Conservation (phyloP, 1,140 invertebrate species). For the Megathymus violae region DNA sequence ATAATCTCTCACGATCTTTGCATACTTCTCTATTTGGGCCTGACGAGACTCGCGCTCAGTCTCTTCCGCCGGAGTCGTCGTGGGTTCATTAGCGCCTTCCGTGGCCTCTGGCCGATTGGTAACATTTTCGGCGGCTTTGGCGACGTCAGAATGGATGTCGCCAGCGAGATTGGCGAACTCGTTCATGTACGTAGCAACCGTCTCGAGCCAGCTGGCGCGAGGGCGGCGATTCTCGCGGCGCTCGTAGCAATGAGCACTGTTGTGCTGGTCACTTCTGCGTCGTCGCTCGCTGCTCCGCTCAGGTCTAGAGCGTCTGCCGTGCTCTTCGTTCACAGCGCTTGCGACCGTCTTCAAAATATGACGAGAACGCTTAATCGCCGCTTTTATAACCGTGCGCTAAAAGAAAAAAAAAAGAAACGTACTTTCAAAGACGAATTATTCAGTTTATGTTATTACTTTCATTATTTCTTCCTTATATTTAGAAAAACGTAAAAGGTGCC, state of each 20-base stretch:
- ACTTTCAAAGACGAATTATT: too few species aligned
- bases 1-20: not conserved
- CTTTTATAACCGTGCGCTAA: slow-evolving; percentile 59
- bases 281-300: slow-evolving; percentile 55
- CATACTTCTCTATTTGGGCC: not conserved
- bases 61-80: too few species aligned
- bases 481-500: too few species aligned
- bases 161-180: slow-evolving; percentile 79
- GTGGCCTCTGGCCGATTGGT: too few species aligned
- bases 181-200: slow-evolving; percentile 75
- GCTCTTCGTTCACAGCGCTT: slow-evolving; percentile 48
- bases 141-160: slow-evolving; percentile 54
- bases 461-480: too few species aligned
- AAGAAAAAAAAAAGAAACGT: slow-evolving; percentile 27
- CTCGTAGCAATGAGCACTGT: slow-evolving; percentile 38
- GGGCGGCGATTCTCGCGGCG: slow-evolving; percentile 43
- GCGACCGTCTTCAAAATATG: slow-evolving; percentile 64
- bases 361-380: slow-evolving; percentile 64
- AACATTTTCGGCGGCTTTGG: slow-evolving; percentile 27
- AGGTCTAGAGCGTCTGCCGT: slow-evolving; percentile 52
- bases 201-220: slow-evolving; percentile 69
- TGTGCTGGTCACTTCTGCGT: slow-evolving; percentile 39
- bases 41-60: not conserved
- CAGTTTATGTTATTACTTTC: too few species aligned
- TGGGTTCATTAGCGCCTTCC: too few species aligned